Evolutionary conservation across 1,140 invertebrate species (phyloP), one percentile per base, ranked within the genome.

Genomic region (Temnothorax curvispinosus): DNA sequence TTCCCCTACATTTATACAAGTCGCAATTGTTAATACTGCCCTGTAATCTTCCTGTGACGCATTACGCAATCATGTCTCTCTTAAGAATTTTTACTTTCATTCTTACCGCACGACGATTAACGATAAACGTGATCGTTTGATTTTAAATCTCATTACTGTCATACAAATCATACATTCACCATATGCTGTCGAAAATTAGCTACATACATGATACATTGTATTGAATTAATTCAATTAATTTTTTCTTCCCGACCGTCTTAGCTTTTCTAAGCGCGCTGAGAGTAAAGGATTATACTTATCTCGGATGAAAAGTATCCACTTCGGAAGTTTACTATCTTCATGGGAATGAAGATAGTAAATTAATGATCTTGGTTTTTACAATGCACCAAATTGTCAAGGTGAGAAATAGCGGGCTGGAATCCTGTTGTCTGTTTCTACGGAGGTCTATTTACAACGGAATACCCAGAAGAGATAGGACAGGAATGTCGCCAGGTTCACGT

Each of bases 361-460:
- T 76, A 47, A 86, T 58, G 67, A 76, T 15, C 18, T 5, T 69
- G 41, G 41, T 21, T 78, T 32, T 44, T 54, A 18, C 35, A 71
- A 58, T 41, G 11, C 35, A 21, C 1, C 15, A 13, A 60, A 64
- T 38, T 7, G 15, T 35, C 50, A 11, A 72, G 4, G 65, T 60
- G 47, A 85, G 80, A 86, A 58, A 85, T 85, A 87, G 65, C 84
- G 52, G 60, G n/a, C n/a, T n/a, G 72, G 60, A 60, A 72, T 82
- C 82, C 58, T 32, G 80, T 58, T 21, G 80, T 52, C 15, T 27
- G 69, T 91, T 90, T 91, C 89, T 82, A 67, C 77, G 64, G 80
- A 88, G 18, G 65, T 91, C 89, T 91, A 91, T 91, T 87, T 91
- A 21, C 86, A 78, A 84, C 82, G 11, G 75, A n/a, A 78, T 90